Base-by-base conservation (phyloP, 1,140 invertebrate species). In the Ceratina australensis region DNA sequence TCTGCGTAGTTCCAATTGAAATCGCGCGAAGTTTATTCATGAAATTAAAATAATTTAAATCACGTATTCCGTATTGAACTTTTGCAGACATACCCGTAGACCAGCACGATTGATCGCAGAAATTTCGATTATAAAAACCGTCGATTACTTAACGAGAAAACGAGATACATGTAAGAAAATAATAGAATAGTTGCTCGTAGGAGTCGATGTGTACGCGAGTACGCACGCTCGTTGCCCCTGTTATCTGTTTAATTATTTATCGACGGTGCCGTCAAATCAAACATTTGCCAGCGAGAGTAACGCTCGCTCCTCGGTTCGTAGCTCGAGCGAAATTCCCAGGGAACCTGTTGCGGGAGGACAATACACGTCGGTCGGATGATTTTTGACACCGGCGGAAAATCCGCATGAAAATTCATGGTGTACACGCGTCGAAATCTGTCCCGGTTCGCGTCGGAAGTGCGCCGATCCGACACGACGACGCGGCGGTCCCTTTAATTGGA, bases 401-500 rank as follows among this genome's bases (percentile, higher is more conserved):
- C 64, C 60, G 49, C 67, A 83, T 83, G 81, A 72, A 83, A 83
- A 82, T 78, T 67, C 54, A 65, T 10, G 63, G 42, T 56, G 33
- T 42, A 42, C 33, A 47, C n/a, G 22, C 64, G 47, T 15, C 56
- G 13, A 74, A n/a, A 65, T 20, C 54, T 42, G 69, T 79, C 69
- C 47, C 73, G 56, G 63, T 24, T 42, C 33, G 0, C 66, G 24
- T 13, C 61, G 72, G 28, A 24, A 28, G 24, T 33, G 49, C 26
- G 22, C 16, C 28, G 54, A 61, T 60, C 57, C 67, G 20, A n/a
- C 16, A 13, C 15, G 52, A 13, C 52, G 1, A 10, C 4, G 52
- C 16, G 5, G 52, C 52, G 52, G 22, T 24, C 66, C 59, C 72
- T 74, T 74, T 87, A 87, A 87, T 87, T 79, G 69, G 80, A 83